These are phyloP conservation scores for Sepiola atlantica DNA, from an alignment of 2,888 invertebrate species.

Conservation along the genomic window DNA sequence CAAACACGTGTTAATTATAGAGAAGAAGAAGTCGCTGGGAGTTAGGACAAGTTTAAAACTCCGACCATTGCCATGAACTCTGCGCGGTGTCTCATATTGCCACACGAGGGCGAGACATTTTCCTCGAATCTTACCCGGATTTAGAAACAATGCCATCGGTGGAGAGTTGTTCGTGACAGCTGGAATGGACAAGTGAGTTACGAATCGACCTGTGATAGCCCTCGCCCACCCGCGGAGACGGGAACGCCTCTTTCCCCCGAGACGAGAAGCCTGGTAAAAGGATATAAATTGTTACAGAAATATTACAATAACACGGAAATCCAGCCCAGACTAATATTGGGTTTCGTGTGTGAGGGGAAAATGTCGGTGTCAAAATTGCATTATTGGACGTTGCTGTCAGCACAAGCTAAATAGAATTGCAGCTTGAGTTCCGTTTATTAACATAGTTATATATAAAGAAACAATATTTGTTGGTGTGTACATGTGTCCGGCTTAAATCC, in stretches of 20 bases:
- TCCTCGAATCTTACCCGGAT: background rate
- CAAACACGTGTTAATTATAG: background rate
- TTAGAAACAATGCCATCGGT: background rate
- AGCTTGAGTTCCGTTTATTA: too few relatives aligned
- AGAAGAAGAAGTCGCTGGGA: background rate
- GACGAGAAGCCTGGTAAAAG: background rate
- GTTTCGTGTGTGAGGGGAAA: background rate
- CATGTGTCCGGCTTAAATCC: too few relatives aligned
- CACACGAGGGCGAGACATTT: background rate
- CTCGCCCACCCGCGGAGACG: background rate
- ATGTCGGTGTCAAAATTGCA: background rate
- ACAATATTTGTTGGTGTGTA: too few relatives aligned
- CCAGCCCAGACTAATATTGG: background rate
- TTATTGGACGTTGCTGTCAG: background rate
- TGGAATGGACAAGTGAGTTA: background rate
- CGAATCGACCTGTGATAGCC: background rate
- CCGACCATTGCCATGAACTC: background rate
- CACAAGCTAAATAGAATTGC: background rate
- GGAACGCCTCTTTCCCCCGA: background rate
- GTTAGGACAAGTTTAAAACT: conserved; percentile 7
- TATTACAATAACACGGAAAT: background rate
- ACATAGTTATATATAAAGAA: too few relatives aligned
- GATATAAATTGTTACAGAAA: background rate
- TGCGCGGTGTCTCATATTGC: background rate
- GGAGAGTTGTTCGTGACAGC: too few relatives aligned